These are phyloP conservation scores for Copsychus sechellarum DNA, from an alignment of 2,113 vertebrate species.

Conservation along the genomic window DNA sequence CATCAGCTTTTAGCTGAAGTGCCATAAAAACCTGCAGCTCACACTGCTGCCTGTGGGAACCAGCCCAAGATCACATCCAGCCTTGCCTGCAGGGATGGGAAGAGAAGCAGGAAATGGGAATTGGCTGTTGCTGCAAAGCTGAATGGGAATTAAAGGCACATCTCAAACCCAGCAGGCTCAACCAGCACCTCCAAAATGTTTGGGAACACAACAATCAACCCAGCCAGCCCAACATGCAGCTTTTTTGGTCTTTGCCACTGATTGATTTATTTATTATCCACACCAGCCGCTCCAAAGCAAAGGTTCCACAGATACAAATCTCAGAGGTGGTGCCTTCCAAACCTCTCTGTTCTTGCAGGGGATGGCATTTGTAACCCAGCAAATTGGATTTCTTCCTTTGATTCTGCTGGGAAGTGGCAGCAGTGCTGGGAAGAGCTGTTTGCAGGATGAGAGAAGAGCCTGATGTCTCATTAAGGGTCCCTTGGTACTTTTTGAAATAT, in stretches of 20 bases:
- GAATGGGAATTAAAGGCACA: not conserved
- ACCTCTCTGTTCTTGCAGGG: not conserved
- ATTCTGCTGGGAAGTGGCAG: not conserved
- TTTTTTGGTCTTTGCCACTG: not conserved
- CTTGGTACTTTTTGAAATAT: not conserved
- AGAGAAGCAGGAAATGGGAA: not conserved
- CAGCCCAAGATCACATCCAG: not conserved
- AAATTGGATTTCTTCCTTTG: not conserved
- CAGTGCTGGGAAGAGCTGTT: not conserved
- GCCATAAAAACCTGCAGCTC: not conserved
- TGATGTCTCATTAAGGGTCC: not conserved
- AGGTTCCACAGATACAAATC: not conserved
- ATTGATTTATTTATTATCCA: not conserved
- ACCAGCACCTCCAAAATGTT: not conserved
- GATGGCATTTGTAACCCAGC: not conserved
- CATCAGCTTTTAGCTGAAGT: not conserved
- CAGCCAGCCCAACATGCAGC: fast-evolving
- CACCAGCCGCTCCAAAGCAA: not conserved
- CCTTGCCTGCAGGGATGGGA: not conserved
- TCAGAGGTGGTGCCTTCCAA: not conserved
- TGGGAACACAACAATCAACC: not conserved
- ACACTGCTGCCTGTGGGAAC: not conserved
- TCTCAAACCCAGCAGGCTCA: not conserved
- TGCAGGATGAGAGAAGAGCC: not conserved
- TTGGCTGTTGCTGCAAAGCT: not conserved